Evolutionary conservation across 2,113 vertebrate genomes (phyloP).

Genomic region (Nettapus auritus): DNA sequence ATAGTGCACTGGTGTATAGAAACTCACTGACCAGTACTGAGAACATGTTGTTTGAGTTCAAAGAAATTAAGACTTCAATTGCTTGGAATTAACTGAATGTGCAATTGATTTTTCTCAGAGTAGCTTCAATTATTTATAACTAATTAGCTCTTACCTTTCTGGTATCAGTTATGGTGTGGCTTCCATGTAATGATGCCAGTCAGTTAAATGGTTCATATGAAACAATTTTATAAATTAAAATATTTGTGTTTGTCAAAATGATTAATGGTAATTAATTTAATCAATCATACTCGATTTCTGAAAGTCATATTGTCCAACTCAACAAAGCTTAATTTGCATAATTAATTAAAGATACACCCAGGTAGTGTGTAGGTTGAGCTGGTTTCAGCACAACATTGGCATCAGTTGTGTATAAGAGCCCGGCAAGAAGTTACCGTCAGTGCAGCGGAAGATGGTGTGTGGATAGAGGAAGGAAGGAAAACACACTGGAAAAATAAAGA

Average conservation of each 20-base stretch:
- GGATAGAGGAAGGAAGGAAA: neutral
- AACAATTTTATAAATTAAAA: slow-evolving; percentile 12
- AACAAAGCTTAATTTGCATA: neutral
- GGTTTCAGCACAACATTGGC: neutral
- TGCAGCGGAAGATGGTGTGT: neutral
- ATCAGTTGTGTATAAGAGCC: neutral
- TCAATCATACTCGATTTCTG: neutral
- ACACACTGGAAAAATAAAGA: neutral
- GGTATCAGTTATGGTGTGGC: neutral
- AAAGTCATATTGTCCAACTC: neutral
- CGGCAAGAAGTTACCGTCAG: neutral
- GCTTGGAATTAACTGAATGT: slow-evolving; percentile 1
- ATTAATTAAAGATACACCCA: neutral
- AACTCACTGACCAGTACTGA: neutral
- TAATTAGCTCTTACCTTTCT: slow-evolving; percentile 25
- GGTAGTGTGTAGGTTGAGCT: neutral
- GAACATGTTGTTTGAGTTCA: slow-evolving; percentile 23
- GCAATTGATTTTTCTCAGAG: slow-evolving; percentile 28
- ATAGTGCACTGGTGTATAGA: neutral
- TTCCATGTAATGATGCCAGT: neutral
- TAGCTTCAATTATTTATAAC: slow-evolving; percentile 26
- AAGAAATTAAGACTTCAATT: slow-evolving; percentile 46
- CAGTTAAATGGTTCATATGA: neutral
- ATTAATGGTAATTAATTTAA: slow-evolving; percentile 16
- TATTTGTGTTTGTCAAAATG: slow-evolving; percentile 28